Evolutionary conservation across 2,797 vertebrate genomes (phyloP).

Genomic region (Dendrocincla tyrannina): DNA sequence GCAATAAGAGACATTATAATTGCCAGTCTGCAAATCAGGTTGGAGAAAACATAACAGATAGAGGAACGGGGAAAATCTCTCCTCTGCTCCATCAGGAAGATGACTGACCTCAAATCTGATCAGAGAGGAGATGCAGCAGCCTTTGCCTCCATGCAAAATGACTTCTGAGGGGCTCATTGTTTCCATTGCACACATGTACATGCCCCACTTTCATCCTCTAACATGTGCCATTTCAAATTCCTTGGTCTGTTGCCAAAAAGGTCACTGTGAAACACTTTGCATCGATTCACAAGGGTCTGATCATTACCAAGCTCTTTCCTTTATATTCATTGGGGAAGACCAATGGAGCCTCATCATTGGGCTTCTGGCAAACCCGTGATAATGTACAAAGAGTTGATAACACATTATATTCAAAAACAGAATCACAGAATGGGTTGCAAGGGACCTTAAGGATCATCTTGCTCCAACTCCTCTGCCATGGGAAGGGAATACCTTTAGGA

Average conservation of each 20-base stretch:
- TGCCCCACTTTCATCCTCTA: not conserved
- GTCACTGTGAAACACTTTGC: not conserved
- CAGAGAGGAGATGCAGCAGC: not conserved
- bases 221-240: not conserved
- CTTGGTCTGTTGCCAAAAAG: not conserved
- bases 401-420: not conserved
- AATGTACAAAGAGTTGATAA: not conserved
- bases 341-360: rapidly evolving
- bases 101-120: not conserved
- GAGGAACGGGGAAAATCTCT: not conserved
- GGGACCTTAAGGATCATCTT: not conserved
- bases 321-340: not conserved
- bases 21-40: not conserved
- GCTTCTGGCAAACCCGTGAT: not conserved
- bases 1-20: not conserved
- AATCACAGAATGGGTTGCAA: not conserved
- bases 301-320: not conserved
- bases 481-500: not conserved
- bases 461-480: not conserved
- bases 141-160: not conserved
- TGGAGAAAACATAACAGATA: not conserved
- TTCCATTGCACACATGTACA: not conserved
- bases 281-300: not conserved
- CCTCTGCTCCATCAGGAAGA: not conserved
- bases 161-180: not conserved